A percentile compares a stretch with the other conserved stretches of the same genome.
phyloP scores from a whole-genome alignment of 1,140 invertebrate species.

The Lepidostoma basale region DNA sequence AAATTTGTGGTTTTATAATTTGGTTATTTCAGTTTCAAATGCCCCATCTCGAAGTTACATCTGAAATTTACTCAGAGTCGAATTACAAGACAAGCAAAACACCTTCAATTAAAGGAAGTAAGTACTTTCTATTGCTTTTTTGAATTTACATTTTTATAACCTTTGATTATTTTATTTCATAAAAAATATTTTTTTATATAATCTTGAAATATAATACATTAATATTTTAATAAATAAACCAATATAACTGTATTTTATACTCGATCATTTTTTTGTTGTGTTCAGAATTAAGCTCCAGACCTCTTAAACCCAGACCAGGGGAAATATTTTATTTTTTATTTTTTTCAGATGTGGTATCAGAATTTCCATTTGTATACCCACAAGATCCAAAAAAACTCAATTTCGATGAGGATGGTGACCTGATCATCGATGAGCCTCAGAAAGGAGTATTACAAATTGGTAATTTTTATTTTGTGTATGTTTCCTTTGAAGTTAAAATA shows the following conservation, averaged over 20 bases:
- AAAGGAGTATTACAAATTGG: slow-evolving; percentile 57
- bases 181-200: neutral
- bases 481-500: too few relatives aligned
- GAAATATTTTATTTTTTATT: neutral
- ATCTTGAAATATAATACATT: too few relatives aligned
- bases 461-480: slow-evolving; percentile 36
- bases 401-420: slow-evolving; percentile 57
- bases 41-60: slow-evolving; percentile 57
- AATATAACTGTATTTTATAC: too few relatives aligned
- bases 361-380: slow-evolving; percentile 56
- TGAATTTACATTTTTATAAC: neutral
- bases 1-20: too few relatives aligned
- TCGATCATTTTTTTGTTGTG: neutral
- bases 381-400: slow-evolving; percentile 34
- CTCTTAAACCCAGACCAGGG: neutral
- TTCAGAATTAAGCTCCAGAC: neutral
- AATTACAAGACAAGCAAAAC: slow-evolving; percentile 54
- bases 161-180: neutral
- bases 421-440: slow-evolving; percentile 53
- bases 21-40: slow-evolving; percentile 50
- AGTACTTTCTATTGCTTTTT: too few relatives aligned
- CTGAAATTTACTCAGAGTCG: slow-evolving; percentile 60
- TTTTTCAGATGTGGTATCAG: slow-evolving; percentile 58
- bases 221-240: neutral
- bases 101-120: slow-evolving; percentile 54